Evolutionary conservation across 1,140 invertebrate genomes (phyloP).

Genomic region (Drosophila grimshawi): DNA sequence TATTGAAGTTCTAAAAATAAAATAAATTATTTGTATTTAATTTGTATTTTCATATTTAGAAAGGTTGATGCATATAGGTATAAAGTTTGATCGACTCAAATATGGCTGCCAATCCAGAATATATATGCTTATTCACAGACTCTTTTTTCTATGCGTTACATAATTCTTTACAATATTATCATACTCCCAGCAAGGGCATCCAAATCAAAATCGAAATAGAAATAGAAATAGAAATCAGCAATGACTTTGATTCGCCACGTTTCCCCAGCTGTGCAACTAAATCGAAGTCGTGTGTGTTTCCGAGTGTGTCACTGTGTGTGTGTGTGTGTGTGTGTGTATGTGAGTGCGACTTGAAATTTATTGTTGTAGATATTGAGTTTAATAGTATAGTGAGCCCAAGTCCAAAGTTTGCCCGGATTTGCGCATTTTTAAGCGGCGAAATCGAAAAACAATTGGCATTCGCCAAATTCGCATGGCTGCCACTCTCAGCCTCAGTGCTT

Average conservation of each 20-base stretch:
- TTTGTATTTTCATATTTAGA: no score
- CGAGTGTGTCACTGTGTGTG: conserved; percentile 4
- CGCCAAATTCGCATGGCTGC: conserved; percentile 62
- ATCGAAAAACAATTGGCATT: conserved; percentile 82
- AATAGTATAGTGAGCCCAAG: conserved; percentile 54
- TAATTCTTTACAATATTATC: background rate
- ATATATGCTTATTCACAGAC: background rate
- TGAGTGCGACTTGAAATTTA: conserved; percentile 67
- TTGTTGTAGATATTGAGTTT: conserved; percentile 82
- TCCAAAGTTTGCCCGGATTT: conserved; percentile 51
- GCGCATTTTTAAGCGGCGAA: conserved; percentile 65
- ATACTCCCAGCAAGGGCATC: background rate
- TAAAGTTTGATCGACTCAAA: no score
- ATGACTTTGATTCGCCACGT: conserved; percentile 50
- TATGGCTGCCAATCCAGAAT: no score
- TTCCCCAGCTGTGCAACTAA: conserved; percentile 52
- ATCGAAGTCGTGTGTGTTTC: conserved; percentile 29
- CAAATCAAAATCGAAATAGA: conserved; percentile 52
- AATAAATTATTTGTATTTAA: no score
- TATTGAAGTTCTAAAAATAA: no score
- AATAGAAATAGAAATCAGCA: conserved; percentile 48
- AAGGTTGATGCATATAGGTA: no score
- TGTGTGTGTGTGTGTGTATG: conserved; percentile 33
- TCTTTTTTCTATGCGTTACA: background rate
- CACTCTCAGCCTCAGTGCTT: conserved; percentile 52